Base-by-base conservation (phyloP, 2,797 vertebrate species). In the Lindbergichthys nudifrons region DNA sequence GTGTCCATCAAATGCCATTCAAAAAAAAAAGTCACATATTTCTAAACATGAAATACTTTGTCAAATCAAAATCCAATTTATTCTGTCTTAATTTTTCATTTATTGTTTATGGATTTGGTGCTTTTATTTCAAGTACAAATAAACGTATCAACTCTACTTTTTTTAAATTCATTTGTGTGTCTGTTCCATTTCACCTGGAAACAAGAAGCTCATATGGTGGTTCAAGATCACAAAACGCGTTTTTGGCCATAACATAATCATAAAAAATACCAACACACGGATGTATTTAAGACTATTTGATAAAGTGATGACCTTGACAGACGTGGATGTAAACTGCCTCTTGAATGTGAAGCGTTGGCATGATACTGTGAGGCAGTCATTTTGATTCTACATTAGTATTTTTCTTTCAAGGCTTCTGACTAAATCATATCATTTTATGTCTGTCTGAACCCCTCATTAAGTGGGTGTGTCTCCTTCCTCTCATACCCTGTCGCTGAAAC, bases 361-460 rank as follows among this genome's bases (percentile, higher is more conserved):
- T 36, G 36, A 7, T 7, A 36, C 32, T 36, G 32, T 36, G 32
- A 36, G 32, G 32, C 7, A 32, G 32, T 5, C 4, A 26, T 26
- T 26, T 26, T 9, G 32, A 75, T 84, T 60, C 76, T 45, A 60
- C 41, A 10, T 75, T 62, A 72, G 62, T 82, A n/a, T 73, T 64
- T 78, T 71, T 77, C 43, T 32, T 47, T 47, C 10, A 72, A 21
- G 23, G 15, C 43, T n/a, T 74, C 50, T n/a, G 56, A 46, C 18
- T 52, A 81, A 75, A 72, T 80, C 65, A 5, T 78, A 73, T 73
- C 16, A 80, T 91, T 88, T 81, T 72, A 50, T 82, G 52, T 84
- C 50, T 65, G 19, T 80, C 73, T 67, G 47, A 84, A 84, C 65
- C 42, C 19, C 51, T 81, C 16, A 36, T 85, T 72, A 82, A 79